These are phyloP conservation scores for Lucifuga dentata DNA, from an alignment of 2,113 vertebrate genomes.

Conservation along the genomic window DNA sequence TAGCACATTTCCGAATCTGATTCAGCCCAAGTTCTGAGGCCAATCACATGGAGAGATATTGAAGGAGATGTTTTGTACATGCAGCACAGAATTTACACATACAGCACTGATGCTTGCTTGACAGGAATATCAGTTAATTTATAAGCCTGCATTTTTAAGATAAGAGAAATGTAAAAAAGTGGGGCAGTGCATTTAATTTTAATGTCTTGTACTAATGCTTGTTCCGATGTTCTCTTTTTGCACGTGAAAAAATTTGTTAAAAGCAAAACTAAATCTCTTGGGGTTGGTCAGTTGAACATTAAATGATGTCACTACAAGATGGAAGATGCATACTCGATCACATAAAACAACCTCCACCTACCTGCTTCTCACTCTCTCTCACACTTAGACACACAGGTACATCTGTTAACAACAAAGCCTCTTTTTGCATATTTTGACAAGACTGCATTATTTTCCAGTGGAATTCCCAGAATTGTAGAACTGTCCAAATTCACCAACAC, in stretches of 20 bases:
- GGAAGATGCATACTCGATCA: constrained; percentile 61
- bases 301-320: constrained; percentile 61
- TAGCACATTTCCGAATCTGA: constrained; percentile 68
- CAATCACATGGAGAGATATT: constrained; percentile 72
- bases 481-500: constrained; percentile 64
- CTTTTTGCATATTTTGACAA: constrained; percentile 68
- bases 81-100: constrained; percentile 55
- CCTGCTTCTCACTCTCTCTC: constrained; percentile 38
- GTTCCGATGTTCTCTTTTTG: constrained; percentile 32
- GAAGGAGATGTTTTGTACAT: constrained; percentile 70
- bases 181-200: constrained; percentile 66
- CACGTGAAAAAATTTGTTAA: constrained; percentile 50
- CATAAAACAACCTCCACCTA: constrained; percentile 46
- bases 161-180: constrained; percentile 70
- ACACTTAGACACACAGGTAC: constrained; percentile 41
- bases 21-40: constrained; percentile 71
- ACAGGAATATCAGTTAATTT: constrained; percentile 69
- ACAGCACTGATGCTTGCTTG: constrained; percentile 35
- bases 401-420: constrained; percentile 66
- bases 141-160: constrained; percentile 69
- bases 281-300: constrained; percentile 19
- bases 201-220: constrained; percentile 57
- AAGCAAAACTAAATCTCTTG: constrained; percentile 34
- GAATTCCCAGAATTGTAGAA: constrained; percentile 54
- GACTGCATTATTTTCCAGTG: constrained; percentile 66